Percentiles rank a stretch among this genome's conserved stretches.
Conservation (phyloP, 1,140 invertebrate species). For the Papilio glaucus region DNA sequence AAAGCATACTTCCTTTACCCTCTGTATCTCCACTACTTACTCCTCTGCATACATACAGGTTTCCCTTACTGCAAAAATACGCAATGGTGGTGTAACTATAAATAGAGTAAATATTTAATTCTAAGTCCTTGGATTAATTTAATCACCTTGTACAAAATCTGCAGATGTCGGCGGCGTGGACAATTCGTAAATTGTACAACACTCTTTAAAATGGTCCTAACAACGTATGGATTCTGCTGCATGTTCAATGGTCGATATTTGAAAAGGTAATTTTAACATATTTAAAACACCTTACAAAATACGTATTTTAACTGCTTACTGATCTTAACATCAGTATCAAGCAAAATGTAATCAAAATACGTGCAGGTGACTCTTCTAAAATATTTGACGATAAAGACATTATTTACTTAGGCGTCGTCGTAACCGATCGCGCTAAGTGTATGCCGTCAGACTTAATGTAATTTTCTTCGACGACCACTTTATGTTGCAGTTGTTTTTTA, state of each 20-base stretch:
- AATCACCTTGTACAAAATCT: background rate
- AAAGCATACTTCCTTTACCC: too few relatives aligned
- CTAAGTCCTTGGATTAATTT: background rate
- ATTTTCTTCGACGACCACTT: too few relatives aligned
- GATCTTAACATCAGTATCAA: slow-evolving; percentile 54
- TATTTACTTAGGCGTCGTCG: too few relatives aligned
- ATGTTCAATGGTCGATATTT: slow-evolving; percentile 67
- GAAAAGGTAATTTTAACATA: slow-evolving; percentile 48
- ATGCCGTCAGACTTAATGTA: slow-evolving; percentile 10
- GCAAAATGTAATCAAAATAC: too few relatives aligned
- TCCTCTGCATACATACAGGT: too few relatives aligned
- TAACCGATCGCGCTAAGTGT: too few relatives aligned
- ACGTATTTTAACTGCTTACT: slow-evolving; percentile 24
- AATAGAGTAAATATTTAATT: too few relatives aligned
- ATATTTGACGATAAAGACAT: too few relatives aligned
- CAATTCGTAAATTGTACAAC: slow-evolving; percentile 51
- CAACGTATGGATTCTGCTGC: slow-evolving; percentile 64
- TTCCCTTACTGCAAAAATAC: too few relatives aligned
- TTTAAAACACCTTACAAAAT: background rate
- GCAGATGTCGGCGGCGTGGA: slow-evolving; percentile 60
- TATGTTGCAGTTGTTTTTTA: too few relatives aligned
- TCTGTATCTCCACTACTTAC: slow-evolving; percentile 2
- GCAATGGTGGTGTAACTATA: too few relatives aligned
- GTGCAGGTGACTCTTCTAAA: too few relatives aligned
- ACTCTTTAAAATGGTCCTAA: slow-evolving; percentile 62